These are phyloP conservation scores for Trichomycterus rosablanca DNA, from an alignment of 2,113 vertebrate genomes.

Conservation along the genomic window DNA sequence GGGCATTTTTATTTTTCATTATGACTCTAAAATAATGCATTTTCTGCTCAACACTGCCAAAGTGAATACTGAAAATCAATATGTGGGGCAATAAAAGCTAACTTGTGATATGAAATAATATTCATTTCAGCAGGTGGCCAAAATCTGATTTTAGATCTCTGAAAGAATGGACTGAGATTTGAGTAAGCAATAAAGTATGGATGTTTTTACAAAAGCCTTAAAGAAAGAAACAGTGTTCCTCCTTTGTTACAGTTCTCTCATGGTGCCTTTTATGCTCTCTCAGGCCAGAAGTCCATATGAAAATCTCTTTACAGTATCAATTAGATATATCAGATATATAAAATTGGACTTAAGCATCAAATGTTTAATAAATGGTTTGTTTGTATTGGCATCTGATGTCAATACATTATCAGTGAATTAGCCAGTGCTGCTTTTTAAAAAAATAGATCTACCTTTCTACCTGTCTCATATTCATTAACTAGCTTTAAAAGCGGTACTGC, in stretches of 20 bases:
- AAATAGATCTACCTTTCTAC: too few species aligned
- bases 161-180: neutral
- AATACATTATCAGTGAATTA: too few species aligned
- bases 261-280: too few species aligned
- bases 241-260: too few species aligned
- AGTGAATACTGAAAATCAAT: slow-evolving; percentile 8
- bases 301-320: too few species aligned
- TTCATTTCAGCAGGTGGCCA: neutral
- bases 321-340: too few species aligned
- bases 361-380: too few species aligned
- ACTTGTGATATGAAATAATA: neutral
- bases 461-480: too few species aligned
- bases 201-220: slow-evolving; percentile 16
- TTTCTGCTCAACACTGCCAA: slow-evolving; percentile 2
- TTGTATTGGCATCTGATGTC: too few species aligned
- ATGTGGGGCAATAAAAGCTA: slow-evolving; percentile 17
- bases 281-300: neutral
- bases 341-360: too few species aligned
- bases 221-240: neutral
- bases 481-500: too few species aligned
- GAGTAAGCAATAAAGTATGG: slow-evolving; percentile 14
- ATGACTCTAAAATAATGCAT: slow-evolving; percentile 7
- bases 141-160: neutral
- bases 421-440: too few species aligned
- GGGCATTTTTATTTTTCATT: slow-evolving; percentile 24